These are phyloP conservation scores for Peromyscus melanophrys DNA, from an alignment of 2,797 vertebrate genomes.

Conservation along the genomic window DNA sequence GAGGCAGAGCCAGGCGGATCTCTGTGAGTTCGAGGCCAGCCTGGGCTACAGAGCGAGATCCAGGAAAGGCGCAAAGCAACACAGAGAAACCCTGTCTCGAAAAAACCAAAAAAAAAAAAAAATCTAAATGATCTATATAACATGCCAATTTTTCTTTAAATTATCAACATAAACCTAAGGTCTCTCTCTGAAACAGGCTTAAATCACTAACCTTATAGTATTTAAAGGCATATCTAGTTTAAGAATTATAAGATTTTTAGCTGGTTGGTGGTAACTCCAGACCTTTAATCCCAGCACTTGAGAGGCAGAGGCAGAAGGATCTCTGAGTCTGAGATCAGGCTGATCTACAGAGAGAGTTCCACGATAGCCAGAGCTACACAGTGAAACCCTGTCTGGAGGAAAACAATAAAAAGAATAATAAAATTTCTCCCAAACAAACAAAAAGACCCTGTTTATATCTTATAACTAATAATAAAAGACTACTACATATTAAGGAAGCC, in stretches of 20 bases:
- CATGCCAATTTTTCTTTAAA: constrained; percentile 17
- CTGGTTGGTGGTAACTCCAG: background rate
- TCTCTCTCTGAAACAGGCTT: constrained; percentile 44
- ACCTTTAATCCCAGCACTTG: background rate
- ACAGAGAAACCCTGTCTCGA: too few relatives aligned
- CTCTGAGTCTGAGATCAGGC: background rate
- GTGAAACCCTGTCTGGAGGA: background rate
- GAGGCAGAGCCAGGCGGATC: too few relatives aligned
- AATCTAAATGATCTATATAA: background rate
- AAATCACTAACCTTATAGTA: constrained; percentile 46
- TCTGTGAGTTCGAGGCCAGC: too few relatives aligned
- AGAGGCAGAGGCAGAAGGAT: background rate
- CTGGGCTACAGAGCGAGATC: too few relatives aligned
- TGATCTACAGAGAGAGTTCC: background rate
- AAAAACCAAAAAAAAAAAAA: constrained; percentile 23
- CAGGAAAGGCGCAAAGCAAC: too few relatives aligned
- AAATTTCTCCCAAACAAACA: constrained; percentile 38
- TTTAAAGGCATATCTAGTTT: background rate
- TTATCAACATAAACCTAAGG: constrained; percentile 58
- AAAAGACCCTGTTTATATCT: constrained; percentile 8
- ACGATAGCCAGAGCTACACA: background rate
- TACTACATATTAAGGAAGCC: constrained; percentile 39
- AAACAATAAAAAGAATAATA: background rate
- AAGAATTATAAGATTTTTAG: constrained; percentile 66
- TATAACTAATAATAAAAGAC: constrained; percentile 51